phyloP scores from a whole-genome alignment of 1,140 invertebrate genomes.

The Zaprionus taronus region DNA sequence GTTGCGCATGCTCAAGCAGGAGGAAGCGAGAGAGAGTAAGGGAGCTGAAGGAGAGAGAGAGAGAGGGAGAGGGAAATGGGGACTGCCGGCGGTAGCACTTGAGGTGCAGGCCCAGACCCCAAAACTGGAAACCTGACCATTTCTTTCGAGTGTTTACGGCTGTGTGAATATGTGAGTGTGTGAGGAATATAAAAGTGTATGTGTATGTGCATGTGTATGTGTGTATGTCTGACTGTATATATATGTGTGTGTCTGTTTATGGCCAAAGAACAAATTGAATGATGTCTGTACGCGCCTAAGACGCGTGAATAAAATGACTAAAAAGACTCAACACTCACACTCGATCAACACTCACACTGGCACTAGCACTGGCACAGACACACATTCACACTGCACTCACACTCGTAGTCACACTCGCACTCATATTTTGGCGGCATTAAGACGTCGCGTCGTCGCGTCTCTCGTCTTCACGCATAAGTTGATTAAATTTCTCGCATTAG shows the following conservation, averaged over 20 bases:
- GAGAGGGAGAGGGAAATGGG: not conserved
- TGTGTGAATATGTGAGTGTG: constrained; percentile 2
- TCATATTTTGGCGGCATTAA: constrained; percentile 47
- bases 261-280: constrained; percentile 72
- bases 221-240: not conserved
- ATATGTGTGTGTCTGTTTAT: not conserved
- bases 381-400: not conserved
- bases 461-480: constrained; percentile 62
- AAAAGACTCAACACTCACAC: constrained; percentile 54
- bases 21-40: not conserved
- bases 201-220: not conserved
- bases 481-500: constrained; percentile 79
- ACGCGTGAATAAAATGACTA: constrained; percentile 49
- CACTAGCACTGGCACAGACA: not conserved
- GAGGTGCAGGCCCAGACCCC: constrained; percentile 49
- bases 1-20: constrained; percentile 62
- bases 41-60: not conserved
- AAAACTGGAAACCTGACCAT: constrained; percentile 71
- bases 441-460: constrained; percentile 38
- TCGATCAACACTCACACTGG: not conserved
- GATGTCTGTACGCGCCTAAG: constrained; percentile 17
- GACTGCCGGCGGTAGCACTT: constrained; percentile 23
- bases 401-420: not conserved
- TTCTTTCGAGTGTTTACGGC: constrained; percentile 20
- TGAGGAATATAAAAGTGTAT: constrained; percentile 1